These are phyloP conservation scores for Pelodiscus sinensis DNA, from an alignment of 2,113 vertebrate genomes.

Conservation along the genomic window DNA sequence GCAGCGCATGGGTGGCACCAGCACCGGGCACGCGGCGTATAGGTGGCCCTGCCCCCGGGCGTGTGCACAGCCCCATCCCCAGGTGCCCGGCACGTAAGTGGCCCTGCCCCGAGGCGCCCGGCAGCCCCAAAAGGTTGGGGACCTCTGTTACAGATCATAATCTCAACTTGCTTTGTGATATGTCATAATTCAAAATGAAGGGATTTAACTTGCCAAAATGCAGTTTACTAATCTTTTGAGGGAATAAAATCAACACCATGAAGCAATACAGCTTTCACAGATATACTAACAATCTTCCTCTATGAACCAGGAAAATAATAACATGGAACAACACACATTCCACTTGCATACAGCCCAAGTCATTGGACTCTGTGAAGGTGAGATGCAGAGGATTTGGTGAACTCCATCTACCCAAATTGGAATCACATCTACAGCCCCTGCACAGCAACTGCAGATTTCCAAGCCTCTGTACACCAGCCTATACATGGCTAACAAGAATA, in stretches of 20 bases:
- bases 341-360: neutral
- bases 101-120: no score
- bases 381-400: neutral
- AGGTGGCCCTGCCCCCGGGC: no score
- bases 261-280: neutral
- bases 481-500: neutral
- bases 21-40: no score
- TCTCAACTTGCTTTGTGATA: neutral
- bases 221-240: neutral
- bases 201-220: neutral
- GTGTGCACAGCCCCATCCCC: no score
- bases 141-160: neutral
- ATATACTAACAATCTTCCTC: neutral
- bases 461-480: neutral
- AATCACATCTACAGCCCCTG: neutral
- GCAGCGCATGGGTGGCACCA: no score
- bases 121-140: no score
- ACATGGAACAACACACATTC: neutral
- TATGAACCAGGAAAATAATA: neutral
- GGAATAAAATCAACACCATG: neutral
- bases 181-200: neutral
- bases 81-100: no score
- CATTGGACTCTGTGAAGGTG: neutral
- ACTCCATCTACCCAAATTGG: neutral
- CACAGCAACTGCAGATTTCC: neutral